phyloP scores from a whole-genome alignment of 2,888 invertebrate species.

The Griposia aprilina region DNA sequence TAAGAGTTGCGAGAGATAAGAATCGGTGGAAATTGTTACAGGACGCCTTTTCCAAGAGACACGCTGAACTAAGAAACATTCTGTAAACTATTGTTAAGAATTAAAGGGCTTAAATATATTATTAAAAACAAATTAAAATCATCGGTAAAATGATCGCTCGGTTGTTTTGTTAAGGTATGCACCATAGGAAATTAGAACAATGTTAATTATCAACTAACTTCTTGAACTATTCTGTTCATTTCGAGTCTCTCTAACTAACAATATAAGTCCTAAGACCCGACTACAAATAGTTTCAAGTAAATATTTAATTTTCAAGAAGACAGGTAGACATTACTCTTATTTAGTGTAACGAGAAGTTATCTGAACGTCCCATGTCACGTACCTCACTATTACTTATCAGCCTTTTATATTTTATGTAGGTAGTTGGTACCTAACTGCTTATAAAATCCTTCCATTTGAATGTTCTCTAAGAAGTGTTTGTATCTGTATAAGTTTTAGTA shows the following conservation, averaged over 20 bases:
- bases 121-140: too few species aligned
- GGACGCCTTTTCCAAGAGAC: too few species aligned
- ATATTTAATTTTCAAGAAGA: slow-evolving; percentile 3
- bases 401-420: too few species aligned
- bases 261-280: slow-evolving; percentile 9
- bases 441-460: not conserved
- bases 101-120: too few species aligned
- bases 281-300: slow-evolving; percentile 29
- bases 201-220: not conserved
- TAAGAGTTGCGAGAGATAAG: not conserved
- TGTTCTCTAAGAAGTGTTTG: not conserved
- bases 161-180: too few species aligned
- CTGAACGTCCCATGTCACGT: not conserved
- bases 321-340: not conserved
- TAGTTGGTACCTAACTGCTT: not conserved
- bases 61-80: not conserved
- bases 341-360: slow-evolving; percentile 7
- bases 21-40: too few species aligned
- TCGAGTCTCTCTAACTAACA: not conserved
- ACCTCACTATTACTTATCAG: too few species aligned
- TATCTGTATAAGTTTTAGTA: too few species aligned
- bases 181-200: too few species aligned
- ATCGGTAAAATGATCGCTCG: too few species aligned
- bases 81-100: not conserved
- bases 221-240: slow-evolving; percentile 19